phyloP scores from a whole-genome alignment of 2,113 vertebrate genomes.

The Galbula dea region DNA sequence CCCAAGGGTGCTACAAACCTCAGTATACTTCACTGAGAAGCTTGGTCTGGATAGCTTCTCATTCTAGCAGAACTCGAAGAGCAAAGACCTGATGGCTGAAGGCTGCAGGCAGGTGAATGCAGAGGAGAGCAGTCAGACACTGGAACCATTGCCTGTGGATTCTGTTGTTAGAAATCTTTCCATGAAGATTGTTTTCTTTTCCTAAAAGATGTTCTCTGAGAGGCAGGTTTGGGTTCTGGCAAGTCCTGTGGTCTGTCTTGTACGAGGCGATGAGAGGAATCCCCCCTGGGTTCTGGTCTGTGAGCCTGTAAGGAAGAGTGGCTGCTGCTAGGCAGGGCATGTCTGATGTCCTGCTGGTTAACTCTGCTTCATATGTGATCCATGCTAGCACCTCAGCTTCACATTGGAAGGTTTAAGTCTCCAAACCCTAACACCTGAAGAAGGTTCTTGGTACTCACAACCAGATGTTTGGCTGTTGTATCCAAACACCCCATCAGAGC shows the following conservation, averaged over 20 bases:
- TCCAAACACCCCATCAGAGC: no score
- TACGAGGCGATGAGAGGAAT: not conserved
- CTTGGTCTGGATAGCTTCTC: not conserved
- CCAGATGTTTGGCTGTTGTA: not conserved
- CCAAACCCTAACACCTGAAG: not conserved
- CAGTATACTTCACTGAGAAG: not conserved
- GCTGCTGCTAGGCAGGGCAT: not conserved
- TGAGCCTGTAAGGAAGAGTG: not conserved
- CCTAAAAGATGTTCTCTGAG: not conserved
- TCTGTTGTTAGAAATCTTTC: not conserved
- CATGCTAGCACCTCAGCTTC: not conserved
- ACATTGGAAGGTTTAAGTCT: not conserved
- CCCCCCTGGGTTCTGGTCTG: not conserved
- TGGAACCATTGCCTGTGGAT: not conserved
- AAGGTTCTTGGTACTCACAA: not conserved
- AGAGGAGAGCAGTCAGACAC: not conserved
- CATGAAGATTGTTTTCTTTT: not conserved
- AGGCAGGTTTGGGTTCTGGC: not conserved
- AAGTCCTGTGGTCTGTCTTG: not conserved
- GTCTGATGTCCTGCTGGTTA: not conserved
- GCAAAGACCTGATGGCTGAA: not conserved
- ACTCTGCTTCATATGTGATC: not conserved
- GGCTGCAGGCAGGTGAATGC: not conserved
- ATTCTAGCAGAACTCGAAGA: not conserved
- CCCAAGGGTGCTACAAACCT: not conserved